phyloP scores from a whole-genome alignment of 1,140 invertebrate genomes.

The Pseudomyrmex gracilis region DNA sequence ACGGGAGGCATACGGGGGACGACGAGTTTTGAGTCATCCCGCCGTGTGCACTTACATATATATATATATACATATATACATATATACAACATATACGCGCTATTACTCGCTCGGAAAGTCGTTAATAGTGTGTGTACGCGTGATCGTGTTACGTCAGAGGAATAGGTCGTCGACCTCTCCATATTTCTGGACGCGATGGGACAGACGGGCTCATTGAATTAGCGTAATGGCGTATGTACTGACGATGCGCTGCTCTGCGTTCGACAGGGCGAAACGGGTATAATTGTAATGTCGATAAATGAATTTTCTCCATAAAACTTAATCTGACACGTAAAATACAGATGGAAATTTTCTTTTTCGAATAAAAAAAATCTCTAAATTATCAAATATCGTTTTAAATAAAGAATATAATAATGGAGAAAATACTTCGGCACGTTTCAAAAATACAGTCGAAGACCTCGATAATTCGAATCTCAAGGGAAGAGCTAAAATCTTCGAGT shows the following conservation, averaged over 20 bases:
- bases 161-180: slow-evolving; percentile 28
- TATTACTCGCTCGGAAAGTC: slow-evolving; percentile 15
- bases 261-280: slow-evolving; percentile 18
- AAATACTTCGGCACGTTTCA: too few species aligned
- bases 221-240: background rate
- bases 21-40: slow-evolving; percentile 15
- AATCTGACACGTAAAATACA: too few species aligned
- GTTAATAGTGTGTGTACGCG: slow-evolving; percentile 41
- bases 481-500: too few species aligned
- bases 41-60: background rate
- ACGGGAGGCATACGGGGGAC: background rate
- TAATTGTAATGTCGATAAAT: background rate
- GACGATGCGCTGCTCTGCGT: background rate
- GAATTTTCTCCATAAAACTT: background rate
- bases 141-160: slow-evolving; percentile 34
- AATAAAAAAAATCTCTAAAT: too few species aligned
- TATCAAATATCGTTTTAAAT: too few species aligned
- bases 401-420: too few species aligned
- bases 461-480: too few species aligned
- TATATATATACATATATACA: too few species aligned
- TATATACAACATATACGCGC: background rate
- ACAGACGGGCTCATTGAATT: slow-evolving; percentile 1
- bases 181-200: slow-evolving; percentile 42
- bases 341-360: too few species aligned
- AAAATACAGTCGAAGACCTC: too few species aligned